A percentile compares a stretch with the other conserved stretches of the same genome.
Conservation (phyloP, 2,113 vertebrate genomes). For the Tragulus kanchil region DNA sequence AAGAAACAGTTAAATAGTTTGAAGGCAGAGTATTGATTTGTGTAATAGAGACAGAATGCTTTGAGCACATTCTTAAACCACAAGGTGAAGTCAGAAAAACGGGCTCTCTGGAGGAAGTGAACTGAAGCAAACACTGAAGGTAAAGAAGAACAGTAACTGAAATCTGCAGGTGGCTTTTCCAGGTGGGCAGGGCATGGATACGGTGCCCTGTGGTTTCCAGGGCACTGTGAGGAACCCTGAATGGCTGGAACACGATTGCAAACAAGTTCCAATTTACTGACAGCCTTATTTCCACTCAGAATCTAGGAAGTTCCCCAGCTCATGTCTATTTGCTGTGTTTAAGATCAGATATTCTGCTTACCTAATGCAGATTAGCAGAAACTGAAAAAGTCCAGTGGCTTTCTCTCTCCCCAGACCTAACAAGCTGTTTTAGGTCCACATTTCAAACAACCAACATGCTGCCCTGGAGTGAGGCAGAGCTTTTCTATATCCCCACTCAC, state of each 20-base stretch:
- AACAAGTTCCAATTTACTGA: background rate
- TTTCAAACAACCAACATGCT: background rate
- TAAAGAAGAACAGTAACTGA: background rate
- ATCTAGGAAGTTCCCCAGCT: background rate
- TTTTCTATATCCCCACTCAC: background rate
- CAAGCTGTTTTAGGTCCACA: background rate
- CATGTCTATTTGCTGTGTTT: background rate
- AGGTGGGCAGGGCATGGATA: fast-evolving
- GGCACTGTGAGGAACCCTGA: background rate
- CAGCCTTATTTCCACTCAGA: background rate
- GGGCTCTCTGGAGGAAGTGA: background rate
- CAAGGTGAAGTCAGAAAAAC: background rate
- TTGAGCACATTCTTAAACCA: background rate
- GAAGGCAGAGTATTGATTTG: background rate
- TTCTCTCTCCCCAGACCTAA: background rate
- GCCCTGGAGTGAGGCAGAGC: background rate
- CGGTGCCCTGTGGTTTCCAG: background rate
- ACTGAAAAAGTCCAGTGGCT: background rate
- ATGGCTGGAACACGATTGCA: background rate
- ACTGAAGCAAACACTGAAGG: background rate
- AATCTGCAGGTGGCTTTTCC: background rate
- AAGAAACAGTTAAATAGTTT: slow-evolving; percentile 3
- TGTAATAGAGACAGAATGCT: background rate
- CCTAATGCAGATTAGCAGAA: background rate
- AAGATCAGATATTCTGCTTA: background rate